Conservation (phyloP, 2,113 vertebrate species). For the Leuciscus idus region DNA sequence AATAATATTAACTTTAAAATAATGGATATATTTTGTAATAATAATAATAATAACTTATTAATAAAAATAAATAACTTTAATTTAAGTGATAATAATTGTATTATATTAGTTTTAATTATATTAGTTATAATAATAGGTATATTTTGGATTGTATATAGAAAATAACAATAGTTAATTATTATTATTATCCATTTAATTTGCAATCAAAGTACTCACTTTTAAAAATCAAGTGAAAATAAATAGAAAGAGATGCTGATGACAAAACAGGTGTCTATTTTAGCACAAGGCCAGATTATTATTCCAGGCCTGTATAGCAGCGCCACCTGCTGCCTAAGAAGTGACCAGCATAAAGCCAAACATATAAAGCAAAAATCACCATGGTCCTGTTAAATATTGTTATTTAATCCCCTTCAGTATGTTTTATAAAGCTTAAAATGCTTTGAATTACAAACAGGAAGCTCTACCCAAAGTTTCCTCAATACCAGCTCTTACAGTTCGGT, state of each 20-base stretch:
- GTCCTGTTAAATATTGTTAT: neutral
- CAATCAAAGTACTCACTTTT: neutral
- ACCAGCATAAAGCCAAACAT: neutral
- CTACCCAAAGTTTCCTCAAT: neutral
- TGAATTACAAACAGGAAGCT: conserved; percentile 3
- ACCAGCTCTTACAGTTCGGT: conserved; percentile 71
- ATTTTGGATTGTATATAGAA: neutral
- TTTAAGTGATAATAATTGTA: too few relatives aligned
- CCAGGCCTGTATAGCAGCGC: neutral
- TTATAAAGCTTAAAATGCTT: neutral
- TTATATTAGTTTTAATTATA: neutral
- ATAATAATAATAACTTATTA: too few relatives aligned
- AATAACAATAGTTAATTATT: neutral
- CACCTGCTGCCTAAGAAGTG: neutral
- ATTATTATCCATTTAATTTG: neutral
- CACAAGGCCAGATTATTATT: neutral
- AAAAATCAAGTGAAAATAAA: neutral
- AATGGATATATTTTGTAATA: too few relatives aligned
- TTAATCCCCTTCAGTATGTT: neutral
- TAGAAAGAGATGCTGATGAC: neutral
- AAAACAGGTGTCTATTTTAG: neutral
- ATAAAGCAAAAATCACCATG: neutral
- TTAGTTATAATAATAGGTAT: neutral
- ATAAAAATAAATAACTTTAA: too few relatives aligned
- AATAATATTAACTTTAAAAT: too few relatives aligned